These are phyloP conservation scores for Liodrosophila aerea DNA, from an alignment of 2,888 invertebrate species.

Conservation along the genomic window DNA sequence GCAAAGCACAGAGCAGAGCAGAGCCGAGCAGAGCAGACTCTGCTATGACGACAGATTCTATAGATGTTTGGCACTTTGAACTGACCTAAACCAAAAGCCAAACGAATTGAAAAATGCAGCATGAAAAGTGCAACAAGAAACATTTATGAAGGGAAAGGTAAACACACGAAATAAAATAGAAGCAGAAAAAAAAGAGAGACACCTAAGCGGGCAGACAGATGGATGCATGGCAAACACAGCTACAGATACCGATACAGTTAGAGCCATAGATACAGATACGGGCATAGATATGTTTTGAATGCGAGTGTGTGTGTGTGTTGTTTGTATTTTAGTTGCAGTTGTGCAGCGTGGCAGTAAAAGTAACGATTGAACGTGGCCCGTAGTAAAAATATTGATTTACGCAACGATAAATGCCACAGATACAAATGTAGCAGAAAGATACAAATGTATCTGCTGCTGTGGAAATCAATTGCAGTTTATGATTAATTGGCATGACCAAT, in stretches of 20 bases:
- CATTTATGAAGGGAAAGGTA: conserved; percentile 61
- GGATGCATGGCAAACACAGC: conserved; percentile 11
- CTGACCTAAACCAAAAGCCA: conserved; percentile 68
- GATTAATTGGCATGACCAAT: conserved; percentile 73
- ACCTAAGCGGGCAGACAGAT: conserved; percentile 2
- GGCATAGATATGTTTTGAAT: conserved; percentile 14
- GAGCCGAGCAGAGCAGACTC: too few relatives aligned
- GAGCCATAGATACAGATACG: conserved; percentile 9
- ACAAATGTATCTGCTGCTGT: conserved; percentile 48
- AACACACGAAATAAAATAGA: conserved; percentile 26
- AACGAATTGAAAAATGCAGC: conserved; percentile 39
- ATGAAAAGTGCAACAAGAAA: conserved; percentile 52
- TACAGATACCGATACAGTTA: conserved; percentile 35
- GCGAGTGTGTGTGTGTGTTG: too few relatives aligned
- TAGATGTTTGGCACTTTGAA: conserved; percentile 47
- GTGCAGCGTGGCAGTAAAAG: conserved; percentile 11
- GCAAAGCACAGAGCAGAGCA: too few relatives aligned
- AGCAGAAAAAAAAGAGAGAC: not conserved
- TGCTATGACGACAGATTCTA: too few relatives aligned
- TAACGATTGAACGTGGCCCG: conserved; percentile 38
- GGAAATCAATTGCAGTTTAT: conserved; percentile 65
- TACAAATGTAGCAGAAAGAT: conserved; percentile 37
- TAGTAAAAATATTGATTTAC: conserved; percentile 57
- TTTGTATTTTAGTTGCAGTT: conserved; percentile 11
- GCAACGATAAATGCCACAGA: conserved; percentile 50